Conservation (phyloP, 2,888 invertebrate genomes). For the Melinaea menophilus region DNA sequence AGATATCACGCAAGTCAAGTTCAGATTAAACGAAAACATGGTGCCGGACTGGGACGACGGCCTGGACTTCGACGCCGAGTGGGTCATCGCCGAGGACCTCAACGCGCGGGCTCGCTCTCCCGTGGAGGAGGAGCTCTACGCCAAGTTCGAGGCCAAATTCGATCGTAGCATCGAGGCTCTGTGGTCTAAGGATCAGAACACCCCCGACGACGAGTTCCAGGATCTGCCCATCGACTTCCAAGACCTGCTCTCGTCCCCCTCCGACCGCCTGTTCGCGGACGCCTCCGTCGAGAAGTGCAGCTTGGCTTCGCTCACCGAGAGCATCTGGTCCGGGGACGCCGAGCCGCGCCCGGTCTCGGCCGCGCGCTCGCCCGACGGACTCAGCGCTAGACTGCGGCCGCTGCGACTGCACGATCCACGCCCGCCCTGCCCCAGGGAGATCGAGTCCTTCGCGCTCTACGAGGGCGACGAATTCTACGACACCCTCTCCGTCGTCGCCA, state of each 20-base stretch:
- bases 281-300: conserved; percentile 59
- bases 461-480: conserved; percentile 63
- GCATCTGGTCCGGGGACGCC: conserved; percentile 56
- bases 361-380: conserved; percentile 45
- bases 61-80: conserved; percentile 53
- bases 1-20: conserved; percentile 46
- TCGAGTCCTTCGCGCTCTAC: conserved; percentile 56
- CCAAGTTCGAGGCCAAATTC: conserved; percentile 82
- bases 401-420: conserved; percentile 46
- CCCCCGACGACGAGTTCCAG: conserved; percentile 76
- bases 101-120: conserved; percentile 54
- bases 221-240: conserved; percentile 80
- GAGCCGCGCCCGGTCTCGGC: conserved; percentile 41
- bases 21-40: conserved; percentile 47
- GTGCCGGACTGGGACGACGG: conserved; percentile 65
- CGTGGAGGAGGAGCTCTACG: conserved; percentile 74
- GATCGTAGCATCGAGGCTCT: conserved; percentile 82
- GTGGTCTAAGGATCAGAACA: conserved; percentile 78
- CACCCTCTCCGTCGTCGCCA: conserved; percentile 58
- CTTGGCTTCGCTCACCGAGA: conserved; percentile 55
- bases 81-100: conserved; percentile 57
- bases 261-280: conserved; percentile 68
- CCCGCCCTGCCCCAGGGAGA: conserved; percentile 39
- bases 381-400: conserved; percentile 54
- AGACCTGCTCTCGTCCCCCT: conserved; percentile 78